Base-by-base conservation (phyloP, 1,140 invertebrate species). In the Drosophila parabipectinata region DNA sequence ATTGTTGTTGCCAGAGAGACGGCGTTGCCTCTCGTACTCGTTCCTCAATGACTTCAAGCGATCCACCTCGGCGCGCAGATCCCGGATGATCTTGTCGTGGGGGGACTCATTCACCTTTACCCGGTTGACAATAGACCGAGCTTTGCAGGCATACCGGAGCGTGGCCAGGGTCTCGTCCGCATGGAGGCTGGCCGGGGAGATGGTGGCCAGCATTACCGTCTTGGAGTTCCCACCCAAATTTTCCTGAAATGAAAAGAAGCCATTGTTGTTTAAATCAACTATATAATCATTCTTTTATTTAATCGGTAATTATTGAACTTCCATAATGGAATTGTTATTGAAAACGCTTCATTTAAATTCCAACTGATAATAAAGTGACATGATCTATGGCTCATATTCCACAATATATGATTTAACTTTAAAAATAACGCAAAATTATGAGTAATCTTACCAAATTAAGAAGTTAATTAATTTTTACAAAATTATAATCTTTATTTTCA, bases 31-130 rank as follows among this genome's bases (percentile, higher is more conserved):
- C 84, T 94, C 93, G 68, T 94, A 94, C 26, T 94, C 93, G 52
- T 94, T 93, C 4, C 92, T 92, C 15, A 94, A 78, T 12, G 93
- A 93, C 54, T 93, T 93, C 3, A 96, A 90, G 39, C 94, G 92
- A 60, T 95, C 93, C 28, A 96, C 95, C 93, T 97, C 96, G 7
- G 98, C 95, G 5, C 96, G 92, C 14, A 97, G 93, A 78, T 97
- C 96, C 47, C 96, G 92, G 60, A 97, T 97, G 28, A 97, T 93
- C 92, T 96, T 96, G 30, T 97, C 96, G 80, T 97, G 97, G 0
- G 96, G 94, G 92, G 97, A 96, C 90, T 98, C 97, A 92, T 99
- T 98, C 66, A 98, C 96, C 37, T 96, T 98, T 0, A 97, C 97
- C 79, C 97, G 97, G 91, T 98, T 98, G 82, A 98, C 97, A 62